phyloP scores from a whole-genome alignment of 2,888 invertebrate species.

The Acleris sparsana region DNA sequence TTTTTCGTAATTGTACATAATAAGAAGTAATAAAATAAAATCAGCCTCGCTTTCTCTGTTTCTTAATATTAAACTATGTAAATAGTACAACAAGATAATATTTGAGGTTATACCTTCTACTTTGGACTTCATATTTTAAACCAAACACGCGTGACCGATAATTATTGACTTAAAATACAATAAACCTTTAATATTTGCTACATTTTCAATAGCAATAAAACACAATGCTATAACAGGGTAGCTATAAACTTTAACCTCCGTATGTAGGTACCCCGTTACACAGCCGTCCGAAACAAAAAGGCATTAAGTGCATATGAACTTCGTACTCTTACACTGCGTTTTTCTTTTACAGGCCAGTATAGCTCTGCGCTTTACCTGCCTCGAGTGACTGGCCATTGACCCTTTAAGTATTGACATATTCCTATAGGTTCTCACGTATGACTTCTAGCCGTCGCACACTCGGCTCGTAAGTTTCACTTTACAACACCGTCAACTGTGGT shows the following conservation, averaged over 20 bases:
- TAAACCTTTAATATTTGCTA: conserved; percentile 2
- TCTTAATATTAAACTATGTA: no score
- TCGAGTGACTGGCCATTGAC: conserved; percentile 76
- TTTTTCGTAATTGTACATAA: no score
- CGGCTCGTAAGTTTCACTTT: conserved; percentile 59
- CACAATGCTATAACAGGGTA: conserved; percentile 31
- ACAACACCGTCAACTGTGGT: conserved; percentile 46
- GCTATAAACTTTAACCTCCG: conserved; percentile 34
- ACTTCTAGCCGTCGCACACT: conserved; percentile 56
- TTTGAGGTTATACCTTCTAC: no score
- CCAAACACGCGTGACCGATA: no score
- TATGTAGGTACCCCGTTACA: conserved; percentile 55
- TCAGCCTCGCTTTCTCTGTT: no score
- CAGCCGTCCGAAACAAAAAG: no score
- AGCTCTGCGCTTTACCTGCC: conserved; percentile 68
- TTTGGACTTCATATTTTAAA: no score
- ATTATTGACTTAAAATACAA: neutral
- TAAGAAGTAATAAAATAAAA: no score
- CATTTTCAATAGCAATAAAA: conserved; percentile 28
- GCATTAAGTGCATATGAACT: no score
- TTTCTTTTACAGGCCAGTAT: no score
- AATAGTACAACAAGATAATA: no score
- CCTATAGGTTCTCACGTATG: conserved; percentile 82
- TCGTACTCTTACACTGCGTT: no score
- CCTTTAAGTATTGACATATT: conserved; percentile 82